Evolutionary conservation across 2,113 vertebrate species (phyloP), one percentile per base, ranked within the genome.

Genomic region (Tychaedon coryphoeus): DNA sequence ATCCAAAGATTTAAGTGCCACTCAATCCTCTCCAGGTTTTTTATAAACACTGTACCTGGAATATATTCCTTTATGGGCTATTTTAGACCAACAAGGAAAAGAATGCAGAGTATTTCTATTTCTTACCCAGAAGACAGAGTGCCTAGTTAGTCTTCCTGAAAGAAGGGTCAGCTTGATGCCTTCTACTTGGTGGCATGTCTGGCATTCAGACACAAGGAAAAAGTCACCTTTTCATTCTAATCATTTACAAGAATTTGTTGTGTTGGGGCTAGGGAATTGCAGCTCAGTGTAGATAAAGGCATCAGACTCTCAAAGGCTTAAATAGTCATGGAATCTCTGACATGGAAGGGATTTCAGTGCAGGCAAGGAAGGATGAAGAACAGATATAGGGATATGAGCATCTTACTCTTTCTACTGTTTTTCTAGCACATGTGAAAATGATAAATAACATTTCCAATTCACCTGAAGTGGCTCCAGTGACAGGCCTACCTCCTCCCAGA

Each of bases 21-120:
- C 42, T 94, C 54, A 76, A 2, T 65, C 36, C 42, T 88, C 88
- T 90, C 48, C 53, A 72, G 70, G 42, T 29, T 94, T 96, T 96
- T 92, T 90, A 85, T 64, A 84, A 92, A 92, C 58, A 72, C 16
- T 61, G 7, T 71, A 78, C 50, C 74, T 70, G 19, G 50, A 92
- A 88, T 86, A 75, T 64, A 40, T 86, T 90, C 40, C 54, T 65
- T 91, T 66, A 34, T 26, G 75, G 40, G 15, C 31, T 73, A 42
- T 77, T 88, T 92, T 62, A 73, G 80, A 74, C 70, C 40, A 88
- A 79, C 19, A 53, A 40, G 42, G 24, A 9, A 56, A 86, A 77
- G 56, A 89, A 67, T 12, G 28, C 24, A 71, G 43, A 89, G 34
- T 53, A 62, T 85, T 62, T 90, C 1, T 40, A 54, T 48, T 91